Evolutionary conservation across 2,888 invertebrate genomes (phyloP).

Genomic region (Hesperia comma): DNA sequence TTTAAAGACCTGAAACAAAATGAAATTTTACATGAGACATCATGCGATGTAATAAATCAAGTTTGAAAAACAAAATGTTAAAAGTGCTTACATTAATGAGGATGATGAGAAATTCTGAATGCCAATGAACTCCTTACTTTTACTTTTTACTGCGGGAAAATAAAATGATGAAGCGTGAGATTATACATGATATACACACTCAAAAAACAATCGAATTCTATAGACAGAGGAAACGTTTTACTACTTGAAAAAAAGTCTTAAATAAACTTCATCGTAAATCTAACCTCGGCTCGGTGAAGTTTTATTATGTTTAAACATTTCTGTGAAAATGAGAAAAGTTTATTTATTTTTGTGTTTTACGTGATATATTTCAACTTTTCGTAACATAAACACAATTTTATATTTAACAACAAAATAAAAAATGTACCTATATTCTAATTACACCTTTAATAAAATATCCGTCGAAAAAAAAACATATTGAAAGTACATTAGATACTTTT

Average conservation of each 20-base stretch:
- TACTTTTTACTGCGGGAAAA: background rate
- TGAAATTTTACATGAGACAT: conserved; percentile 21
- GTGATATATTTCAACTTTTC: no score
- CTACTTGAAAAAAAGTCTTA: background rate
- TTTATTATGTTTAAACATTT: no score
- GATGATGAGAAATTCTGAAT: conserved; percentile 5
- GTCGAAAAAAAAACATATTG: no score
- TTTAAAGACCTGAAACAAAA: conserved; percentile 68
- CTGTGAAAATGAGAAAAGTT: no score
- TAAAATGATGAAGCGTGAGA: conserved; percentile 1
- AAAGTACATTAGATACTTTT: no score
- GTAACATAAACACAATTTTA: no score
- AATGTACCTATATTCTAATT: no score
- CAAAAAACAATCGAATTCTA: background rate
- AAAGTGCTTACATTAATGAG: conserved; percentile 24
- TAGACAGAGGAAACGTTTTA: background rate
- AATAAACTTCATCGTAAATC: background rate
- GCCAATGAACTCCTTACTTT: conserved; percentile 13
- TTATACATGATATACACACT: background rate
- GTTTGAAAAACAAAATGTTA: conserved; percentile 6
- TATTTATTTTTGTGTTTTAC: no score
- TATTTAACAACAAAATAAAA: no score
- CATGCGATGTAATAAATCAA: background rate
- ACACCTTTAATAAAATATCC: no score
- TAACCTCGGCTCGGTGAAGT: no score